Percentiles rank a stretch among this genome's conserved stretches.
Conservation (phyloP, 2,797 vertebrate genomes). For the Glyptemys insculpta region DNA sequence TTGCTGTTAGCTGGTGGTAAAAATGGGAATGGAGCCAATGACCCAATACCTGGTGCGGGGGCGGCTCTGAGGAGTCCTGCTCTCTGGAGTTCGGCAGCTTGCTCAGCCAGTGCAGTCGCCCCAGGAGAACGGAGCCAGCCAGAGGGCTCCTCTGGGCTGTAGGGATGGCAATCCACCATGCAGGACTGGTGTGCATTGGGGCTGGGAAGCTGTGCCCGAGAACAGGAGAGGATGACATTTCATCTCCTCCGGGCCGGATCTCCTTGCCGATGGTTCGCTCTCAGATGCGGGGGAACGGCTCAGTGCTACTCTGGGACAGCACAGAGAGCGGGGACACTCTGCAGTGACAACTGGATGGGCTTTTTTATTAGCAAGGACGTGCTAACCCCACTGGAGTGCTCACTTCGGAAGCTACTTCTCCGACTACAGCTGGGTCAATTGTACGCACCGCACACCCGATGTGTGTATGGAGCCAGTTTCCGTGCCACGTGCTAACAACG, state of each 20-base stretch:
- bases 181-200: background rate
- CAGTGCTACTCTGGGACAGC: background rate
- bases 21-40: background rate
- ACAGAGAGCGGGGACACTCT: too few relatives aligned
- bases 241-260: background rate
- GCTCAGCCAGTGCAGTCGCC: background rate
- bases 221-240: background rate
- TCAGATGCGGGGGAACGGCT: too few relatives aligned
- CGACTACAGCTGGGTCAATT: background rate
- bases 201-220: background rate
- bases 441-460: background rate
- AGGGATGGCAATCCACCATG: background rate
- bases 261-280: background rate
- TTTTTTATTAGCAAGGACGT: background rate
- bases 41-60: background rate
- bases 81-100: background rate
- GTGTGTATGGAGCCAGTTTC: background rate
- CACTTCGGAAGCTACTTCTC: background rate
- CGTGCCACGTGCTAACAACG: background rate
- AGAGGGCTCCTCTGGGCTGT: background rate
- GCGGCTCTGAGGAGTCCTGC: background rate
- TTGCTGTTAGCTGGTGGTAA: background rate
- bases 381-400: background rate
- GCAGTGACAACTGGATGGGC: background rate
- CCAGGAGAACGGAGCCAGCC: background rate